Percentiles rank a stretch among this genome's conserved stretches.
Evolutionary conservation across 2,113 vertebrate species (phyloP).

Genomic region (Prietella phreatophila): DNA sequence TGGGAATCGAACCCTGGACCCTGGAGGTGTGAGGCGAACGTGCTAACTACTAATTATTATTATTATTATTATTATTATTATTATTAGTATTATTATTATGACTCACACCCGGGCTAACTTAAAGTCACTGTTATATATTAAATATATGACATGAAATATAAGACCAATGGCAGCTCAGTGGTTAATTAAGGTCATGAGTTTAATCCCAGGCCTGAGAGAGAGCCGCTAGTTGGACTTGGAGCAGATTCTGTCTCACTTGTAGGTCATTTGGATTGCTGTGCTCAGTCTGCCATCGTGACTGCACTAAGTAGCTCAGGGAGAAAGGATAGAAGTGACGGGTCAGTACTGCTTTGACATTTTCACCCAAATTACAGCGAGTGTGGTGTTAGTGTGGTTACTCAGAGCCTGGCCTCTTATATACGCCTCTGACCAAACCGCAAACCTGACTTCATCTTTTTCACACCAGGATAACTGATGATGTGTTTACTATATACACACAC

Average conservation of each 20-base stretch:
- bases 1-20: too few relatives aligned
- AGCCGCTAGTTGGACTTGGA: not conserved
- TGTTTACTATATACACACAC: too few relatives aligned
- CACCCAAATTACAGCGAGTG: not conserved
- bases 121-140: not conserved
- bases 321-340: not conserved
- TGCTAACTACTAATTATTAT: too few relatives aligned
- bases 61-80: too few relatives aligned
- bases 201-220: not conserved
- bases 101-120: too few relatives aligned
- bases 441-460: not conserved
- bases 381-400: not conserved
- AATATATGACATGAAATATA: not conserved
- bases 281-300: not conserved
- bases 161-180: not conserved
- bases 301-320: not conserved
- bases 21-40: too few relatives aligned
- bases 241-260: not conserved
- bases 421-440: not conserved
- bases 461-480: too few relatives aligned
- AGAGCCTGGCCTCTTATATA: not conserved
- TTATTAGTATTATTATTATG: too few relatives aligned
- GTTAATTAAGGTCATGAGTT: not conserved
- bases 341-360: not conserved
- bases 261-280: not conserved